These are phyloP conservation scores for Botrylloides violaceus DNA, from an alignment of 23 tunicate species.

Conservation along the genomic window DNA sequence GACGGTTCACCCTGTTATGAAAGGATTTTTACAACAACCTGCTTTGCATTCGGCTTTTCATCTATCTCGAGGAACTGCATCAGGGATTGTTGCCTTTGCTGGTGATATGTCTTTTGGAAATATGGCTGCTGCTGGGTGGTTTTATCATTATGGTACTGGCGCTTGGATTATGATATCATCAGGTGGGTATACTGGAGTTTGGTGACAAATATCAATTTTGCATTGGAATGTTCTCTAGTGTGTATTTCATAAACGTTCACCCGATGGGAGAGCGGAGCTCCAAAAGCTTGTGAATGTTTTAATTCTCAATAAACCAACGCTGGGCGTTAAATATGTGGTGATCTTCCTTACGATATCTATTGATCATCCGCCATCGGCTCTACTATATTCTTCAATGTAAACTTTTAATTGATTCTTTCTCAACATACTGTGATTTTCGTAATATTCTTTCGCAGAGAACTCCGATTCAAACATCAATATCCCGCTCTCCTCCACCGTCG, in stretches of 20 bases:
- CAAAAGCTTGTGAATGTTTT: no score
- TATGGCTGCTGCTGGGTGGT: constrained; percentile 15
- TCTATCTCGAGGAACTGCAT: not conserved
- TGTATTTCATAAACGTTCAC: no score
- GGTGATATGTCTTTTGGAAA: constrained; percentile 16
- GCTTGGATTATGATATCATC: constrained; percentile 24
- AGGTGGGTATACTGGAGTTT: not conserved
- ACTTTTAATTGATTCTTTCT: no score
- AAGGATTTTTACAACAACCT: not conserved
- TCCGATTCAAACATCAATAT: not conserved
- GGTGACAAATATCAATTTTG: no score
- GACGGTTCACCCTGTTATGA: not conserved
- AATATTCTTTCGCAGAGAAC: not conserved
- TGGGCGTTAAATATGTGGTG: no score
- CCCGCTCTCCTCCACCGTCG: not conserved
- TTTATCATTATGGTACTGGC: constrained; percentile 36
- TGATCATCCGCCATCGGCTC: no score
- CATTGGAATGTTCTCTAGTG: no score
- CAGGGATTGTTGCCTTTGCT: constrained; percentile 48
- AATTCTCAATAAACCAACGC: no score
- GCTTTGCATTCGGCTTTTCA: not conserved
- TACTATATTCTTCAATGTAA: no score
- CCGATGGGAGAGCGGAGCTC: no score
- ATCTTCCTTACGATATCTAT: no score
- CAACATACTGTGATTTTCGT: not conserved